phyloP scores from a whole-genome alignment of 2,888 invertebrate species.

The Trichopria drosophilae region DNA sequence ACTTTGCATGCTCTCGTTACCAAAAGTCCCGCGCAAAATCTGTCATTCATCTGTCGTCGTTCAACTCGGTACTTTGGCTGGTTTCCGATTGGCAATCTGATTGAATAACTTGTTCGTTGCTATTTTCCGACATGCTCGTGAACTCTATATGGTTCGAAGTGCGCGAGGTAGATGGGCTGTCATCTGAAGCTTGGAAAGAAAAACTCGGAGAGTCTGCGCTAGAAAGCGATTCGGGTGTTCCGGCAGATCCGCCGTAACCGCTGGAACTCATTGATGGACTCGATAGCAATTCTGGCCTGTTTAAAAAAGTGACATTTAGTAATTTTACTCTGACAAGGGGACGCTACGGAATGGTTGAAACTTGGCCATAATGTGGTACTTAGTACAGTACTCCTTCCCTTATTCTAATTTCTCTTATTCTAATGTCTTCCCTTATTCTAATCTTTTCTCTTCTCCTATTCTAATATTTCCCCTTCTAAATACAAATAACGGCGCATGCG shows the following conservation, averaged over 20 bases:
- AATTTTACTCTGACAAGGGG: slow-evolving; percentile 1
- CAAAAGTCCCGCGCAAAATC: too few relatives aligned
- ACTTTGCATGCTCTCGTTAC: too few relatives aligned
- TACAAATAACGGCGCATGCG: too few relatives aligned
- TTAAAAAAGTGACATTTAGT: slow-evolving; percentile 8
- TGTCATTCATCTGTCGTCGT: too few relatives aligned
- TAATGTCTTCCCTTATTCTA: too few relatives aligned
- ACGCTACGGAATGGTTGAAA: not conserved
- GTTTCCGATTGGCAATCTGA: too few relatives aligned
- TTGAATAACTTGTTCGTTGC: too few relatives aligned
- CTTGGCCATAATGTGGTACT: not conserved
- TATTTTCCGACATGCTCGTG: slow-evolving; percentile 50
- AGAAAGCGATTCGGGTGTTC: slow-evolving; percentile 66
- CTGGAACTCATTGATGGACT: too few relatives aligned
- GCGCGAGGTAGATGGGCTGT: slow-evolving; percentile 63
- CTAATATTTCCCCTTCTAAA: too few relatives aligned
- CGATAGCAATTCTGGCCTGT: slow-evolving; percentile 52
- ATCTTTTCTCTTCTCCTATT: too few relatives aligned
- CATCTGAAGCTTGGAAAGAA: slow-evolving; percentile 59
- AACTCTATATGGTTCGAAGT: slow-evolving; percentile 53
- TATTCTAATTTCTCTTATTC: too few relatives aligned
- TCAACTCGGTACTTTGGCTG: too few relatives aligned
- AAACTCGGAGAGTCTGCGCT: slow-evolving; percentile 67
- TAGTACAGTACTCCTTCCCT: not conserved
- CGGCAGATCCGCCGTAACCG: slow-evolving; percentile 63